phyloP scores from a whole-genome alignment of 2,113 vertebrate genomes.

The Pycnonotus jocosus region DNA sequence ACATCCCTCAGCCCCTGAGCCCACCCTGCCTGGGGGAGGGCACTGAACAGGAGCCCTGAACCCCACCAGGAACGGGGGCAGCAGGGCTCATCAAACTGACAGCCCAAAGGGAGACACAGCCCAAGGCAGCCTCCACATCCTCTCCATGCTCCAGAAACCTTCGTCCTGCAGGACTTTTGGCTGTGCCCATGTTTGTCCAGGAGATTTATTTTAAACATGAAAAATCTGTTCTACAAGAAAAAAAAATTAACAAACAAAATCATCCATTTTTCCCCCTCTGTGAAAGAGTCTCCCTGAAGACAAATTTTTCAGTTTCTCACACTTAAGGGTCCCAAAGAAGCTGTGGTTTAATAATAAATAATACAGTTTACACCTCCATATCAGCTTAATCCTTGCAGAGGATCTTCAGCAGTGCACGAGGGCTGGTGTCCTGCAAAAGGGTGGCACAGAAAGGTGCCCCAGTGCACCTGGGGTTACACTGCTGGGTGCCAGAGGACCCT shows the following conservation, averaged over 20 bases:
- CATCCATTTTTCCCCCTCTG: accelerated
- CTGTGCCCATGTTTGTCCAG: not conserved
- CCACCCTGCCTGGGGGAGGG: not conserved
- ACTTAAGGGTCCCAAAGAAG: not conserved
- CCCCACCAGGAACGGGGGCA: not conserved
- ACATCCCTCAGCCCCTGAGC: not conserved
- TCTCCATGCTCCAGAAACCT: not conserved
- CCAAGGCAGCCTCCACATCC: not conserved
- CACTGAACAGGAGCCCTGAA: not conserved
- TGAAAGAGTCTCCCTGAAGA: not conserved
- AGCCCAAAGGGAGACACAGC: not conserved
- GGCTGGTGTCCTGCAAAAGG: not conserved
- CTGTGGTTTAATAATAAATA: not conserved
- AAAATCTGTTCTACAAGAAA: not conserved
- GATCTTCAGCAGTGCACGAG: not conserved
- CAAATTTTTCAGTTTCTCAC: not conserved
- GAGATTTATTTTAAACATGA: not conserved
- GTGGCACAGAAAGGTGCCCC: not conserved
- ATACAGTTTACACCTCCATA: not conserved
- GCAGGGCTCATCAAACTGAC: accelerated
- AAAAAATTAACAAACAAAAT: not conserved
- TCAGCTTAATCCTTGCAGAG: not conserved
- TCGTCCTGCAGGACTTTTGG: not conserved
- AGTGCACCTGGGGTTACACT: no score
- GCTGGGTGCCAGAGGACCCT: no score